Evolutionary conservation across 1,140 invertebrate species (phyloP).

Genomic region (roundworm (Caenorhabditis elegans)): DNA sequence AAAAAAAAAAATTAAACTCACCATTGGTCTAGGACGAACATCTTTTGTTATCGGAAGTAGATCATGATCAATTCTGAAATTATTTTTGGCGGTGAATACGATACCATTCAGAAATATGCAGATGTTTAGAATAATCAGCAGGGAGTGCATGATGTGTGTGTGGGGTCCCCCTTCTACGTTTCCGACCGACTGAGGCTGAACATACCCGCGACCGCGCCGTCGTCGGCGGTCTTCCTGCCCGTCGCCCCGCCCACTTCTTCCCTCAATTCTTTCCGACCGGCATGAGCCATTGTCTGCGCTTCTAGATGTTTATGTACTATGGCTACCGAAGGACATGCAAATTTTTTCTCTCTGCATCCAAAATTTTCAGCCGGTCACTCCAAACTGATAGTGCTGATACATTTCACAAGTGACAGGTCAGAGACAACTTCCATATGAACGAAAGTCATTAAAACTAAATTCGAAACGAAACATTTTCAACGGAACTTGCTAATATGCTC

Average conservation of each 20-base stretch:
- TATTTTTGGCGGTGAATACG: background rate
- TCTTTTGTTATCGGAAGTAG: background rate
- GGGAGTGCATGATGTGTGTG: constrained; percentile 22
- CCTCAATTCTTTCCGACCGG: background rate
- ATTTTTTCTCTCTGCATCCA: background rate
- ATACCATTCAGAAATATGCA: background rate
- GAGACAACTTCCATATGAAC: too few relatives aligned
- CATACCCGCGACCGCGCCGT: constrained; percentile 19
- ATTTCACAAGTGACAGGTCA: too few relatives aligned
- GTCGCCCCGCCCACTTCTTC: constrained; percentile 6
- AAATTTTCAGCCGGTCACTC: background rate
- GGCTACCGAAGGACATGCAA: background rate
- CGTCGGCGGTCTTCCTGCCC: background rate
- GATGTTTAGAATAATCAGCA: background rate
- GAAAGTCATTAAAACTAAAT: too few relatives aligned
- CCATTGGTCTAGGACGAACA: constrained; percentile 7
- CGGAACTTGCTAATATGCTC: background rate
- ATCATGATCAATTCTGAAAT: constrained; percentile 2
- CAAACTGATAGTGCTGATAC: background rate
- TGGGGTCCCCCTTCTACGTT: background rate
- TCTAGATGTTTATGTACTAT: background rate
- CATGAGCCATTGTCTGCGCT: constrained; percentile 12
- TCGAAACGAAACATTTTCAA: background rate
- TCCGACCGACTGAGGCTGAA: background rate
- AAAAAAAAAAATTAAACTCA: background rate